Base-by-base conservation (phyloP, 2,888 invertebrate species). In the Arctia plantaginis region DNA sequence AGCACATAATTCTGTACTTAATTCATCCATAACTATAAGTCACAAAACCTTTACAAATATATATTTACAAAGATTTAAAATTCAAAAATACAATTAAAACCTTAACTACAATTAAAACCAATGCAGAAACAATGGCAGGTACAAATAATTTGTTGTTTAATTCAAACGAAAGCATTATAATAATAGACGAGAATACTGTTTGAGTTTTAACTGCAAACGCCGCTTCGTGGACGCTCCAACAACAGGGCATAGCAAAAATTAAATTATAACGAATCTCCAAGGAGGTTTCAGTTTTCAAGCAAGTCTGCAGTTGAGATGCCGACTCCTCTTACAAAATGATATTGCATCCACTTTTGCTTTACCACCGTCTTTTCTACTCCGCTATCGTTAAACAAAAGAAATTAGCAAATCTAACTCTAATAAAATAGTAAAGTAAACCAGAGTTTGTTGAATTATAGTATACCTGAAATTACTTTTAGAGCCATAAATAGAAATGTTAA, bases 221-320 rank as follows among this genome's bases (percentile, higher is more conserved):
- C 88, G 88, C 88, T 89, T 86, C 86, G 83, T 83, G 86, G 86
- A 86, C 90, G 88, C 90, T 90, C 87, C 87, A 91, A 92, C 92
- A 92, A 92, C 92, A 91, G 90, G 90, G 90, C 91, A 89, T 90
- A 91, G 90, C 92, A 93, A 93, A 92, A 94, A 94, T 94, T 92
- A 94, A 94, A 94, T 94, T 93, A 93, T 91, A 87, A 85, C 82
- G 90, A 89, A 90, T 91, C 94, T 90, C 91, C 77, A 83, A 88
- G 86, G 91, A 92, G 90, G 91, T 93, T 92, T 92, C 92, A 91
- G 93, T 93, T 94, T 92, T 91, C 90, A 91, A 90, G 87, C 87
- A 86, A 90, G 87, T 90, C 88, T 84, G 70, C 88, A 87, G 88
- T 90, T 86, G 88, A 88, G 89, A 89, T 86, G 85, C 82, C 81